Evolutionary conservation across 2,888 invertebrate genomes (phyloP).

Genomic region (Rhopalosiphum nymphaeae): DNA sequence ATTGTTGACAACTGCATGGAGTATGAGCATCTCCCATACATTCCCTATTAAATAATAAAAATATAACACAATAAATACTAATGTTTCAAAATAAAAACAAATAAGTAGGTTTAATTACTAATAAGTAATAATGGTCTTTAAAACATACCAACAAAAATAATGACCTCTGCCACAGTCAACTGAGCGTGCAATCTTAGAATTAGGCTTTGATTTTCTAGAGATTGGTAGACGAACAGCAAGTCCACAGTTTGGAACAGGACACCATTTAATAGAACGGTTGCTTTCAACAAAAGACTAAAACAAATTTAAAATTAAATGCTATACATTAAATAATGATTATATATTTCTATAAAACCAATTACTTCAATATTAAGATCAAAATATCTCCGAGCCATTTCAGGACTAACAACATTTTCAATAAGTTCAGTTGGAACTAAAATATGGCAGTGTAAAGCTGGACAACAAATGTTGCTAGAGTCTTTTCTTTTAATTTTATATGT

Average conservation of each 20-base stretch:
- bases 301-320: not conserved
- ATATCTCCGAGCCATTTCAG: constrained; percentile 77
- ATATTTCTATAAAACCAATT: constrained; percentile 37
- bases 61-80: constrained; percentile 25
- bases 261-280: constrained; percentile 80
- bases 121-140: not conserved
- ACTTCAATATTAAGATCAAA: constrained; percentile 80
- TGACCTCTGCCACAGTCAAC: constrained; percentile 81
- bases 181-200: constrained; percentile 73
- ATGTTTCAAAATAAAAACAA: not conserved
- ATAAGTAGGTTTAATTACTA: not conserved
- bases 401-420: constrained; percentile 77
- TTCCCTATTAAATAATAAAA: constrained; percentile 70
- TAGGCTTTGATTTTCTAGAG: constrained; percentile 68
- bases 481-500: constrained; percentile 78
- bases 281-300: constrained; percentile 79
- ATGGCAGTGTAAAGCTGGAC: constrained; percentile 77
- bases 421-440: constrained; percentile 77
- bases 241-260: constrained; percentile 78
- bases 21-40: constrained; percentile 77
- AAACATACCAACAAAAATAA: constrained; percentile 77
- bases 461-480: constrained; percentile 77
- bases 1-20: constrained; percentile 77
- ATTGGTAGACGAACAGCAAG: constrained; percentile 77
- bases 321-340: constrained; percentile 6